Evolutionary conservation across 2,113 vertebrate genomes (phyloP), one percentile per base, ranked within the genome.

Genomic region (Camelus bactrianus): DNA sequence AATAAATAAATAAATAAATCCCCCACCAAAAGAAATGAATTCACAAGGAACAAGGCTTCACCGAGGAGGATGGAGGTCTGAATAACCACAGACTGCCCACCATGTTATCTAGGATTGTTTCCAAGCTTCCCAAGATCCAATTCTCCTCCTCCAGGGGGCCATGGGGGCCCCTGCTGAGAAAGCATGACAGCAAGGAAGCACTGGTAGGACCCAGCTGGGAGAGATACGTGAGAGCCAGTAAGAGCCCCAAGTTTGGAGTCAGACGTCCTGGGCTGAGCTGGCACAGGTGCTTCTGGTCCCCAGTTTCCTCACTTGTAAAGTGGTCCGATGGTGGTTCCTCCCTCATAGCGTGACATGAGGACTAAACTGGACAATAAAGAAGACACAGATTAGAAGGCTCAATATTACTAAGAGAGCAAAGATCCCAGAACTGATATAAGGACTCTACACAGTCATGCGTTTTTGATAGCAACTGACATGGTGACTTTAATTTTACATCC

Each of bases 401-500:
- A 48, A 11, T 79, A 16, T 79, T 89, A 77, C 60, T 65, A 92
- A 88, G 20, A 56, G 16, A 19, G 1, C 15, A 64, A 14, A 50
- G 46, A 88, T 35, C 6, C 11, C 32, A 10, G 76, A 76, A 48
- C 24, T 42, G 8, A 67, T 67, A 54, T 8, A 69, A 76, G 93
- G n/a, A 80, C 28, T 26, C 30, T 15, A 50, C 58, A 10, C 38
- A 42, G 38, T 42, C 38, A 42, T 42, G 38, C 38, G 38, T 42
- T 42, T 42, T 67, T 81, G 20, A n/a, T 50, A 80, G 48, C 64
- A 72, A 46, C 26, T 86, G 73, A 64, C n/a, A 60, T 6, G 15
- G 30, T 30, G 38, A 30, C 90, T 94, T 76, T 62, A 80, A 84
- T 60, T 86, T 81, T 38, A 48, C 73, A 28, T 86, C 79, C 58